Conservation (phyloP, 1,140 invertebrate genomes). For the Bombus picipes region DNA sequence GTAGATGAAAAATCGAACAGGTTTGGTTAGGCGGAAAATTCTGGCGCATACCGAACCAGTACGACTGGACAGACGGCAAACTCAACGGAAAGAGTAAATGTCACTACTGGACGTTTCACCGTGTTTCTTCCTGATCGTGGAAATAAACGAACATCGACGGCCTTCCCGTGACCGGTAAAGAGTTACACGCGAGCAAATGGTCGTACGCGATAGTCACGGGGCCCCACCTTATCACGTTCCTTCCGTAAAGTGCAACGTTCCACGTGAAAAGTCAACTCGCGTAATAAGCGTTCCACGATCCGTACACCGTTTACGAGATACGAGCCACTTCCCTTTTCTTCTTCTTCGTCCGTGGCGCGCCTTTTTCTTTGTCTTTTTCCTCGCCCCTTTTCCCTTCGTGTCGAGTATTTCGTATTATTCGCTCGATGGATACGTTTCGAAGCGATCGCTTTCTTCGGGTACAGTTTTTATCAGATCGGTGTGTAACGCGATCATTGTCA, state of each 20-base stretch:
- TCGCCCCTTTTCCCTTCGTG: background rate
- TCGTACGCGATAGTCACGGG: background rate
- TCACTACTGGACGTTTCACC: background rate
- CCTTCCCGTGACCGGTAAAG: slow-evolving; percentile 34
- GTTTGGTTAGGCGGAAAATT: background rate
- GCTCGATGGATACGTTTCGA: no score
- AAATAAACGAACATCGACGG: slow-evolving; percentile 34
- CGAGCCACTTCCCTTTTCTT: slow-evolving; percentile 34
- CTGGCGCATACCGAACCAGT: background rate
- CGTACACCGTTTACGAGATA: slow-evolving; percentile 23
- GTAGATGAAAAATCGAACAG: background rate
- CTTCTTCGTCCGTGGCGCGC: background rate
- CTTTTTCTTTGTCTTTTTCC: background rate
- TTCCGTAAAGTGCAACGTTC: slow-evolving; percentile 74
- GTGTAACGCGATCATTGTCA: no score
- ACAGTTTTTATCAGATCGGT: background rate
- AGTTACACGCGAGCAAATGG: background rate
- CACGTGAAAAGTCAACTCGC: slow-evolving; percentile 44
- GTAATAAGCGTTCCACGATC: slow-evolving; percentile 27
- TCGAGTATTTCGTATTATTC: no score
- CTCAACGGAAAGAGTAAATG: background rate
- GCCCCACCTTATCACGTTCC: slow-evolving; percentile 56
- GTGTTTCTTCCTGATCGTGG: slow-evolving; percentile 40
- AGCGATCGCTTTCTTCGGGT: background rate
- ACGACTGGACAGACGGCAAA: background rate